Base-by-base conservation (phyloP, 2,888 invertebrate species). In the Pocota personata region DNA sequence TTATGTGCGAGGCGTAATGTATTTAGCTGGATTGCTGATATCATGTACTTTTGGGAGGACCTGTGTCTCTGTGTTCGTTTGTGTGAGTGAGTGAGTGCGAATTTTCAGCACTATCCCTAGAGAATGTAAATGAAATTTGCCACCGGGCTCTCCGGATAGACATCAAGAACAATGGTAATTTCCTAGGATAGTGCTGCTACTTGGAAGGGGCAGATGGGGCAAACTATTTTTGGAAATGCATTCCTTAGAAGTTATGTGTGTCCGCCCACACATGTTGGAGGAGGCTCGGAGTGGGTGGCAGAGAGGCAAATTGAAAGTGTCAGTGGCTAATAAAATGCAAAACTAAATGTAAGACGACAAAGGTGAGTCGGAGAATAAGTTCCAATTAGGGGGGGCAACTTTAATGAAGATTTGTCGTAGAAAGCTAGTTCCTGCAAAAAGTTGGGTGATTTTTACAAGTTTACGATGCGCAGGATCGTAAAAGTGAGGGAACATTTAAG, bases 21-120 rank as follows among this genome's bases (percentile, higher is more conserved):
- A 69, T 84, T 84, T 79, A 75, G 79, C 75, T 79, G 84, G 78
- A 78, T 84, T 84, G 79, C 84, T 69, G 79, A 75, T 84, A 79
- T 79, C 79, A 64, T 84, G 69, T 75, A 43, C 67, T 75, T 69
- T 64, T 69, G 46, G 62, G 58, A 40, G 62, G 67, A 30, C 8
- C 21, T 8, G 24, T 12, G 21, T 2, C 24, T 16, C 5, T 57
- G 35, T 32, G 0, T 50, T 4, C 50, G 48, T 64, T 12, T 48
- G n/a, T 40, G 46, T 46, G 43, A 24, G 21, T 55, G 27, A 40
- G 50, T 40, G 35, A 66, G 60, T 77, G 37, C 67, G 78, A 30
- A 48, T 73, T 67, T 77, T 48, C 48, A 62, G 37, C 60, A 12
- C 27, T 69, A 73, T 79, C 73, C 69, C 69, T 19, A 16, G 67